Conservation (phyloP, 2,113 vertebrate species). For the Protomyctophum bolini region DNA sequence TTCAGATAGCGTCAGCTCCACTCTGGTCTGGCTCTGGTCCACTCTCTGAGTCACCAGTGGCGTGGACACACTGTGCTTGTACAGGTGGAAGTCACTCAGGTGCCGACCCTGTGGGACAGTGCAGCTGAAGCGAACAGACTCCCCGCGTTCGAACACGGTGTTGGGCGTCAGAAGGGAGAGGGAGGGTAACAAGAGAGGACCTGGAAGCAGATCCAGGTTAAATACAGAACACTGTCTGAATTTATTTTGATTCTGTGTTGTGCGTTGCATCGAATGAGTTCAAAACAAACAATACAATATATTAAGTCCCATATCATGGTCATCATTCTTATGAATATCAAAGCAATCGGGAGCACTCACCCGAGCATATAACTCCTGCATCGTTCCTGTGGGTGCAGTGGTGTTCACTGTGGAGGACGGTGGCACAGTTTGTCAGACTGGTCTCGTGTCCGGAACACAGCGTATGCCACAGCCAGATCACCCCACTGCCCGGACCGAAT, state of each 20-base stretch:
- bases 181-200: constrained; percentile 64
- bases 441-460: constrained; percentile 73
- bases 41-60: constrained; percentile 74
- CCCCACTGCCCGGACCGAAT: constrained; percentile 55
- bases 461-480: constrained; percentile 66
- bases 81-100: constrained; percentile 75
- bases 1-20: constrained; percentile 73
- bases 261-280: not conserved
- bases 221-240: not conserved
- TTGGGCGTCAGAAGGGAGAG: constrained; percentile 74
- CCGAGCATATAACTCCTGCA: constrained; percentile 76
- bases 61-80: constrained; percentile 68
- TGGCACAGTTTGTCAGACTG: constrained; percentile 66
- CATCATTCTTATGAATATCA: not conserved
- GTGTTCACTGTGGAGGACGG: constrained; percentile 45
- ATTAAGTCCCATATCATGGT: not conserved
- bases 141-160: constrained; percentile 70
- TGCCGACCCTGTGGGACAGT: constrained; percentile 64
- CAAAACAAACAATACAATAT: not conserved
- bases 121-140: constrained; percentile 75
- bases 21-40: constrained; percentile 63
- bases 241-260: no score
- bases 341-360: constrained; percentile 46
- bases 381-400: constrained; percentile 69
- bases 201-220: constrained; percentile 35